Percentiles rank a stretch among this genome's conserved stretches.
These are phyloP conservation scores for Scaptomyza pallida DNA, from an alignment of 1,140 invertebrate species.

Conservation along the genomic window DNA sequence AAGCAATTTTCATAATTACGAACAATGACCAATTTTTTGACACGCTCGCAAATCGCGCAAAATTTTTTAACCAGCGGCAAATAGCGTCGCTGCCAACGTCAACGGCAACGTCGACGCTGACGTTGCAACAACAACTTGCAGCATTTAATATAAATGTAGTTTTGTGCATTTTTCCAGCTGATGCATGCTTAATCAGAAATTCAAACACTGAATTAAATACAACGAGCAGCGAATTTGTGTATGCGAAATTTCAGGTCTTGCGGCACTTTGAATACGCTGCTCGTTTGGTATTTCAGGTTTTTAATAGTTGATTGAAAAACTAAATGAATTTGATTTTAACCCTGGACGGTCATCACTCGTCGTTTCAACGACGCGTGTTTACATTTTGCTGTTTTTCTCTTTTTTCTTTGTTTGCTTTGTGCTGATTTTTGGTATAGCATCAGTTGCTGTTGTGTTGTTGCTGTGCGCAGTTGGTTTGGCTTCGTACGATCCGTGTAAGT, in stretches of 20 bases:
- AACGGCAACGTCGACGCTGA: slow-evolving; percentile 8
- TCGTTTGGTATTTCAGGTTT: background rate
- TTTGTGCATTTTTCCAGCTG: slow-evolving; percentile 45
- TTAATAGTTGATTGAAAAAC: background rate
- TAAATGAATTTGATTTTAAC: background rate
- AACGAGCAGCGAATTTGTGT: slow-evolving; percentile 20
- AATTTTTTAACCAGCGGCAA: slow-evolving; percentile 78
- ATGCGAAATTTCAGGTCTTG: slow-evolving; percentile 2
- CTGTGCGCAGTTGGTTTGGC: too few relatives aligned
- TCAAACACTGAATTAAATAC: slow-evolving; percentile 42
- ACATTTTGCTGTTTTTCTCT: too few relatives aligned
- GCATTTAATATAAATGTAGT: slow-evolving; percentile 42
- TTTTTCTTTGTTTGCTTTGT: too few relatives aligned
- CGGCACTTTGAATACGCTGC: slow-evolving; percentile 25
- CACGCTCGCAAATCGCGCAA: slow-evolving; percentile 79
- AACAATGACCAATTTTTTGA: slow-evolving; percentile 83
- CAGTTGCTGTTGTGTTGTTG: too few relatives aligned
- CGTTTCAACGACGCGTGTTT: too few relatives aligned
- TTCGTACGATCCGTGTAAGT: too few relatives aligned
- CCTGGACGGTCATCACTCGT: too few relatives aligned
- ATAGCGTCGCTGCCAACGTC: slow-evolving; percentile 31
- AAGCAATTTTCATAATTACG: slow-evolving; percentile 83
- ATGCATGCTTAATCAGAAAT: slow-evolving; percentile 67
- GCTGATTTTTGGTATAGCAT: too few relatives aligned
- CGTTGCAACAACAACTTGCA: slow-evolving; percentile 3